Base-by-base conservation (phyloP, 2,888 invertebrate species). In the Phyllotreta striolata region DNA sequence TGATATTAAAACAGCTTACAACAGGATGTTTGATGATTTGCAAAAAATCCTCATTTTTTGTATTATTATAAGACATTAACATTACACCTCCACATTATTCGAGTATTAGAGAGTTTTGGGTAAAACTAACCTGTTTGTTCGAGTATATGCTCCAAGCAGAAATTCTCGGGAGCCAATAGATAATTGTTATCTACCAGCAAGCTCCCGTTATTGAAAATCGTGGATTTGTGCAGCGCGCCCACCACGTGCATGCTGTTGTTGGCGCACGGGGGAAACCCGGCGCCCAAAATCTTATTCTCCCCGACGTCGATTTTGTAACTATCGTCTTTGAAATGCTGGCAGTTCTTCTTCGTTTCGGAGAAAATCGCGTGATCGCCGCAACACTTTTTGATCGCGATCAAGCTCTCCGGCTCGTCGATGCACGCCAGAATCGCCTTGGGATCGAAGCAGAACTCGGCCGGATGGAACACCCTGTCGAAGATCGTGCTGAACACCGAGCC, bases 401-500 rank as follows among this genome's bases (percentile, higher is more conserved):
- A 63, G 37, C 59, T 46, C 61, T 71, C 64, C n/a, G 78, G 73
- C 37, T 76, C 73, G 60, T 39, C 81, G 5, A 80, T 75, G 77
- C 92, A 92, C 3, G 89, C 86, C 3, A 92, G 81, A 6, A 89
- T 87, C 1, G 85, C 87, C 12, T 83, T 83, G 40, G 85, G 82
- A 77, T 92, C 92, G 44, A 89, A 85, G 79, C 93, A 93, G 79
- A 87, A 92, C 43, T 86, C 84, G 0, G 79, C 78, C 0, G 89
- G 86, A 5, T 86, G 81, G 63, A 89, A 78, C 0, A 80, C 71
- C 1, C 76, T 71, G 0, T 76, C 76, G 51, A 83, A 82, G 59
- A 85, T 85, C 0, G 87, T 83, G 65, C 89, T 77, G 72, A 85
- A 82, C 61, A 90, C 82, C 7, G 86, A 86, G 0, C 90, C 93